Conservation (phyloP, 2,888 invertebrate species). For the Agelastica alni region DNA sequence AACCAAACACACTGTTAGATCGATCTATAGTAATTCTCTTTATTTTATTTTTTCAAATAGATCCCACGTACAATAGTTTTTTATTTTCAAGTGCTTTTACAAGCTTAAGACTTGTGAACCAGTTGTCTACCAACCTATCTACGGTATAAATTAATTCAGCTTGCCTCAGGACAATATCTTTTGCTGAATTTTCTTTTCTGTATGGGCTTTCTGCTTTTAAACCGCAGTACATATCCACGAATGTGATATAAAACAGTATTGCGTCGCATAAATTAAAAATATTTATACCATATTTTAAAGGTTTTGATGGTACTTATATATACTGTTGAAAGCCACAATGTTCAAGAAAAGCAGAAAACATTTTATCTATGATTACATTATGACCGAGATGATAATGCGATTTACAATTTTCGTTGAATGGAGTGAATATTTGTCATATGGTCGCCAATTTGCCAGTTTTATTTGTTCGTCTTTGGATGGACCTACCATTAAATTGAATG, state of each 20-base stretch:
- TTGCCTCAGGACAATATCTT: background rate
- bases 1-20: no score
- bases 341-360: background rate
- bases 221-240: background rate
- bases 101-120: no score
- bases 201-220: background rate
- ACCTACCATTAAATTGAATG: background rate
- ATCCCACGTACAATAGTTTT: no score
- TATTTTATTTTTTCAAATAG: no score
- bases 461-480: background rate
- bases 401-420: no score
- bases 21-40: no score
- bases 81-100: no score
- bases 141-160: no score
- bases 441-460: background rate
- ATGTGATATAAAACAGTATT: background rate
- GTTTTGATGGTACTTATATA: background rate
- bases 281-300: background rate
- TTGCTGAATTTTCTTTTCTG: background rate
- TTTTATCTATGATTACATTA: background rate
- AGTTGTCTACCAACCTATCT: no score
- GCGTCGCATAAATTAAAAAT: background rate
- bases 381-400: background rate
- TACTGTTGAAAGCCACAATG: background rate
- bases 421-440: no score